phyloP scores from a whole-genome alignment of 2,113 vertebrate species.

The Dasyprocta punctata region DNA sequence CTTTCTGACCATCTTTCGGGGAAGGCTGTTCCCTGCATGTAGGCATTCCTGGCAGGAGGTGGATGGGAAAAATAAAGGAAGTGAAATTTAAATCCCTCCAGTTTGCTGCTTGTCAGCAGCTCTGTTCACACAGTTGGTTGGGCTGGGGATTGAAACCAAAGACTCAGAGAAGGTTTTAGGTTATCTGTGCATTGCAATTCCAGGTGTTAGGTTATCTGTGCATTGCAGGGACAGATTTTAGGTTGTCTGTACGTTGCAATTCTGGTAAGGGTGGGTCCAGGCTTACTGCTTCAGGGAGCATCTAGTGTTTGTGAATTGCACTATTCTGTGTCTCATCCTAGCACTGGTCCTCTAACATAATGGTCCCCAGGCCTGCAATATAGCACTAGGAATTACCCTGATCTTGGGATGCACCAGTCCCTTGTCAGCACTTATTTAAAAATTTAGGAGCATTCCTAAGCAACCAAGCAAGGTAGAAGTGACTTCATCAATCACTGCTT shows the following conservation, averaged over 20 bases:
- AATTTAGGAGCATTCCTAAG: constrained; percentile 21
- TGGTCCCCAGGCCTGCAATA: not conserved
- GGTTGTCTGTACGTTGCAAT: not conserved
- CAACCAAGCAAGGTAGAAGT: not conserved
- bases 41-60: constrained; percentile 26
- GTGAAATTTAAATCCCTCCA: constrained; percentile 70
- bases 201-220: constrained; percentile 31
- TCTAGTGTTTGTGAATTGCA: not conserved
- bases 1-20: not conserved
- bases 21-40: not conserved
- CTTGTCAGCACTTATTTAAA: constrained; percentile 26
- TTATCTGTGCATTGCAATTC: not conserved
- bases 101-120: constrained; percentile 61
- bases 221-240: not conserved
- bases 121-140: constrained; percentile 7
- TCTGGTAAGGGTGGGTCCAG: not conserved
- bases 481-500: not conserved
- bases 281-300: not conserved
- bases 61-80: constrained; percentile 53
- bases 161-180: constrained; percentile 40
- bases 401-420: not conserved
- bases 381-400: not conserved
- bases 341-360: not conserved
- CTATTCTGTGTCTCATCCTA: not conserved
- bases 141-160: constrained; percentile 57